Percentiles rank a stretch among this genome's conserved stretches.
These are phyloP conservation scores for Hybos culiciformis DNA, from an alignment of 2,888 invertebrate genomes.

Conservation along the genomic window DNA sequence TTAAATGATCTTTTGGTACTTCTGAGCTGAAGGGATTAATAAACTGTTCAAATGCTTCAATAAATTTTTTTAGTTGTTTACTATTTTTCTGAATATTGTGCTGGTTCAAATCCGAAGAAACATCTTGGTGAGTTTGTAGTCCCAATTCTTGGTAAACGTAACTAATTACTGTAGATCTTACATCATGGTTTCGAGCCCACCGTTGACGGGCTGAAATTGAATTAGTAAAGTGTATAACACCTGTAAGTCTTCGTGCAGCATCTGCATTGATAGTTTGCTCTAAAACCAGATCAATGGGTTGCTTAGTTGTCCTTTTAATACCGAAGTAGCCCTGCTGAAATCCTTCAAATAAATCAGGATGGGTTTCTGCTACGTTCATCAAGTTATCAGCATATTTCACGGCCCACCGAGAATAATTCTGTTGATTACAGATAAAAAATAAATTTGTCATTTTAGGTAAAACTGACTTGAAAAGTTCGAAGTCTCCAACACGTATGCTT, in stretches of 20 bases:
- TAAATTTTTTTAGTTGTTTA: not conserved
- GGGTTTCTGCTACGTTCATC: conserved; percentile 4
- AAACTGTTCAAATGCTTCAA: not conserved
- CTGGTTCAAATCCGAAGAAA: not conserved
- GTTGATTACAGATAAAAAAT: conserved; percentile 6
- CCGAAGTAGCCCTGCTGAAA: conserved; percentile 10
- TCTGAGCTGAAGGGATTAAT: not conserved
- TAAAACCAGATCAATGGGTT: conserved; percentile 7
- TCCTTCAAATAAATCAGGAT: conserved; percentile 10
- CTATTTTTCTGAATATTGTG: not conserved
- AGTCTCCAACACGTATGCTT: conserved; percentile 10
- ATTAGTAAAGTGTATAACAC: not conserved
- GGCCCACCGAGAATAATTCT: conserved; percentile 21
- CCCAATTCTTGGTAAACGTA: not conserved
- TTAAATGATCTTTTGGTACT: not conserved
- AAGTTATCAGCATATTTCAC: conserved; percentile 18
- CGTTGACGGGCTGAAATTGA: conserved; percentile 5
- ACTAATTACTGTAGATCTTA: not conserved
- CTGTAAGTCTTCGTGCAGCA: not conserved
- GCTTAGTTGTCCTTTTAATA: conserved; percentile 6
- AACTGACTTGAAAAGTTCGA: conserved; percentile 16
- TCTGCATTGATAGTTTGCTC: not conserved
- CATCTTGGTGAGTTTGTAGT: not conserved
- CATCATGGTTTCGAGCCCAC: not conserved
- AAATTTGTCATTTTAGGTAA: conserved; percentile 8